Base-by-base conservation (phyloP, 1,140 invertebrate species). In the Bombus waltoni region DNA sequence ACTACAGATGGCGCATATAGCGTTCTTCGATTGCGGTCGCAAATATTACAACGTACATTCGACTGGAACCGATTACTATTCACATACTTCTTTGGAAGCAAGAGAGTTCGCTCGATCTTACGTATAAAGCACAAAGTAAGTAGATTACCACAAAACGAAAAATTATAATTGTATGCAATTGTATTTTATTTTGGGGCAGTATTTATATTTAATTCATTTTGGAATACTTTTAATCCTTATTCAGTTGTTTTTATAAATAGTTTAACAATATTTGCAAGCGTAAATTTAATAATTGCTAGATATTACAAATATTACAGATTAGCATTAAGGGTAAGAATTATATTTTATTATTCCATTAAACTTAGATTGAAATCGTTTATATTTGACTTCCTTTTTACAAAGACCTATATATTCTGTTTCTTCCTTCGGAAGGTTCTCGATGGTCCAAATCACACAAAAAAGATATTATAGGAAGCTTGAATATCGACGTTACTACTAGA, bases 31-130 rank as follows among this genome's bases (percentile, higher is more conserved):
- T 35, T 35, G 13, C 13, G 18, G 32, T 18, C 22, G 2, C 18
- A 11, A 66, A 65, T 44, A 59, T 44, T 44, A 62, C 18, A 9
- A 71, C 35, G 68, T 72, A 22, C 25, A 13, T 72, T 73, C 13
- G 6, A 44, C n/a, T 10, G 44, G 22, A 77, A 66, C 44, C n/a
- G 62, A 65, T 83, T 77, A 66, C 62, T n/a, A 75, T 53, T 83
- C 47, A 15, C 44, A 35, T 35, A 83, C 65, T 40, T 53, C n/a
- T 35, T 83, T 44, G 28, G 25, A 42, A 35, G 38, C 5, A 0
- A n/a, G 13, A 11, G 9, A 47, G 32, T 38, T 53, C 18, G 28
- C 22, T 42, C 10, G 42, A 6, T n/a, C 8, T 13, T 22, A 2
- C 10, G 1, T 13, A 28, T 13, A 35, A 28, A 28, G 0, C 15